phyloP scores from a whole-genome alignment of 2,797 vertebrate genomes.

The Myripristis murdjan region DNA sequence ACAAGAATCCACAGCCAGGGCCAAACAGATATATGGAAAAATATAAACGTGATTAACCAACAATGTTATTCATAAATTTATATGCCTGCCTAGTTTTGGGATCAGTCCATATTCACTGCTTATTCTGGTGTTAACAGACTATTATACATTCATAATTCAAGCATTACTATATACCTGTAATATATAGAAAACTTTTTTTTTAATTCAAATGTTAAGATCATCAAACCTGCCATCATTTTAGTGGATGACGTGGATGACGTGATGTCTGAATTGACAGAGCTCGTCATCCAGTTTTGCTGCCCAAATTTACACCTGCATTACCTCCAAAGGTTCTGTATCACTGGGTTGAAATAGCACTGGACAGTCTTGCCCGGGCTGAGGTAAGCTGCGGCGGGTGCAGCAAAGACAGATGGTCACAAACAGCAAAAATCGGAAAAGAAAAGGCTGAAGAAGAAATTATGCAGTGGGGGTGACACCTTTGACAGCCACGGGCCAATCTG shows the following conservation, averaged over 20 bases:
- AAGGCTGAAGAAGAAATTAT: constrained; percentile 20
- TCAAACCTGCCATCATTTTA: too few relatives aligned
- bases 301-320: constrained; percentile 5
- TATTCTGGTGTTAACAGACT: too few relatives aligned
- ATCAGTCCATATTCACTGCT: too few relatives aligned
- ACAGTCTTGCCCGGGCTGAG: constrained; percentile 3
- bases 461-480: constrained; percentile 32
- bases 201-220: too few relatives aligned
- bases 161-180: background rate
- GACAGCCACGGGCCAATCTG: constrained; percentile 54
- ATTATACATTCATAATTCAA: too few relatives aligned
- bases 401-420: constrained; percentile 34
- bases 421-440: constrained; percentile 26
- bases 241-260: too few relatives aligned
- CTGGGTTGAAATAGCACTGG: constrained; percentile 4
- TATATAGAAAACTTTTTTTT: constrained; percentile 22
- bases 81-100: background rate
- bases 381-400: background rate
- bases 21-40: constrained; percentile 29
- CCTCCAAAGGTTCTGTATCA: constrained; percentile 11
- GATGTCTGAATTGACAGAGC: constrained; percentile 29
- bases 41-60: constrained; percentile 32
- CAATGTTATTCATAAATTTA: constrained; percentile 30
- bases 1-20: constrained; percentile 19
- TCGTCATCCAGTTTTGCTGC: constrained; percentile 7